Percentiles rank a stretch among this genome's conserved stretches.
Conservation (phyloP, 2,113 vertebrate genomes). For the Platysternon megacephalum region DNA sequence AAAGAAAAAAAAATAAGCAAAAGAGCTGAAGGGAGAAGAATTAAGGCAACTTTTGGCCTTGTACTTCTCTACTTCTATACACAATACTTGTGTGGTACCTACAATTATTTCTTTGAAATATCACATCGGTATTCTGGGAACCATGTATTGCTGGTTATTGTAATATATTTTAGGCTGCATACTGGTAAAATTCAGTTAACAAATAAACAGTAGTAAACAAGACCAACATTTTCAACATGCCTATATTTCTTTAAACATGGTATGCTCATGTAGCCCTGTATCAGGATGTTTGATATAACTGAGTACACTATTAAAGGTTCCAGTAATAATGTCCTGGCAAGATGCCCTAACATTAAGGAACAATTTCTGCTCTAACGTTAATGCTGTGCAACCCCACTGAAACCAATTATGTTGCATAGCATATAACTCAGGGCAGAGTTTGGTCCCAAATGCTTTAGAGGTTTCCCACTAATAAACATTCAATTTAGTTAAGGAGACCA, state of each 20-base stretch:
- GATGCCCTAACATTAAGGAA: accelerated
- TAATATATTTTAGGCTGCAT: neutral
- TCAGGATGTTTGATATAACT: neutral
- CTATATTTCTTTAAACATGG: neutral
- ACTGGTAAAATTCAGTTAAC: neutral
- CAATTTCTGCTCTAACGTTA: neutral
- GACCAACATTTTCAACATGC: neutral
- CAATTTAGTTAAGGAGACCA: neutral
- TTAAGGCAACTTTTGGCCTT: neutral
- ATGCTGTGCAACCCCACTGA: neutral
- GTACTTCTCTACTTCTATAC: neutral
- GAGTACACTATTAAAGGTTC: neutral
- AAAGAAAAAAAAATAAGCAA: slow-evolving; percentile 19
- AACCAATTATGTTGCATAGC: neutral
- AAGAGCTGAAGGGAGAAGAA: slow-evolving; percentile 45
- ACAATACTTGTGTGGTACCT: neutral
- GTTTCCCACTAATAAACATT: neutral
- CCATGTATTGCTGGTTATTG: neutral
- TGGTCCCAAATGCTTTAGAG: neutral
- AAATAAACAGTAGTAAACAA: neutral
- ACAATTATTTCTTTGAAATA: neutral
- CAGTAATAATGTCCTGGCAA: neutral
- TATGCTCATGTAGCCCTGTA: neutral
- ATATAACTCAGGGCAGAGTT: neutral
- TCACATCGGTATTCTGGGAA: neutral